Evolutionary conservation across 2,113 vertebrate genomes (phyloP), one percentile per base, ranked within the genome.

Genomic region (Sus scrofa): DNA sequence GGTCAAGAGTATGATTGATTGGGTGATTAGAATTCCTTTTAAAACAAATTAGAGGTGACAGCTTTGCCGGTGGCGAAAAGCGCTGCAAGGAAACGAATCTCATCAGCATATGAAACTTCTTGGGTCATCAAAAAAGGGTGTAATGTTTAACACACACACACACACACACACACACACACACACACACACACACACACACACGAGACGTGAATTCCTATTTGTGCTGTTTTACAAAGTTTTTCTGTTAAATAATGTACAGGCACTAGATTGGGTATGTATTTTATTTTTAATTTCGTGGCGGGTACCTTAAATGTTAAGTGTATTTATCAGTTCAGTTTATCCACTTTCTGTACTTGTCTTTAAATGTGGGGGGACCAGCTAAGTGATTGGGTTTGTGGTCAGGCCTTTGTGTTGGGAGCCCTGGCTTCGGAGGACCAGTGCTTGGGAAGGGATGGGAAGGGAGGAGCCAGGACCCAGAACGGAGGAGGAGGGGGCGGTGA

Each of bases 1-100:
- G 83, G 97, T 98, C 96, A 97, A 94, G 89, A 94, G 60, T 93
- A 19, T 97, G 86, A 98, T 95, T 97, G 90, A 96, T 97, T 96
- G 93, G 97, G 67, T 96, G 92, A 97, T 98, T 96, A 96, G 37
- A 97, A 27, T 97, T 97, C 92, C 34, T 94, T 98, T 92, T 97
- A 87, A 96, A 96, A 92, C 97, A 93, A 97, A 97, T 98, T 67
- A 91, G 89, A 94, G 68, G 62, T 91, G 74, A 87, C 95, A 95
- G 60, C 7, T 75, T 75, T 96, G 50, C 96, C 91, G 85, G 65
- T 89, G 95, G 96, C 82, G 52, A 89, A 24, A 16, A 95, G 37
- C 87, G 87, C 67, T 95, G 82, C 86, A 70, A 91, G 95, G 83
- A 90, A 89, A 50, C 74, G 77, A 98, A 97, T 96, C 92, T 95